Conservation (phyloP, 2,113 vertebrate genomes). For the Engystomops pustulosus region DNA sequence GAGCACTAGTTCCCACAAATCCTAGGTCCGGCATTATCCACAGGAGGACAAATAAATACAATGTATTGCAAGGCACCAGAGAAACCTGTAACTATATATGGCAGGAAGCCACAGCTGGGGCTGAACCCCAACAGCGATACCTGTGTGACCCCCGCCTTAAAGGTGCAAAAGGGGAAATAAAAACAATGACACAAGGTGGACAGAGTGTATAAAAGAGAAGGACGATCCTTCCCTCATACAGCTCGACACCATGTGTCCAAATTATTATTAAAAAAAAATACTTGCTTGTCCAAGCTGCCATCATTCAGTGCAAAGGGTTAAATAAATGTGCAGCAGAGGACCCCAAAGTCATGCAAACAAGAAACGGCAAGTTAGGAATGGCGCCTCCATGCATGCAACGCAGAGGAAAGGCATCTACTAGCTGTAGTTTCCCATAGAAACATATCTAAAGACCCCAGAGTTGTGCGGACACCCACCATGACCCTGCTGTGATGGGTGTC, state of each 20-base stretch:
- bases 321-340: neutral
- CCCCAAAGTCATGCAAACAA: neutral
- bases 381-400: neutral
- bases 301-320: slow-evolving; percentile 35
- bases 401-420: neutral
- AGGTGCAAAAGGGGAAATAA: neutral
- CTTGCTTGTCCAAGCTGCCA: neutral
- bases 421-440: no score
- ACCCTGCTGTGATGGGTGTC: no score
- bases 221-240: neutral
- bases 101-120: neutral
- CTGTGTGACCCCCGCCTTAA: neutral
- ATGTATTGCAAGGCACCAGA: neutral
- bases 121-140: neutral
- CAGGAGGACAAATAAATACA: neutral
- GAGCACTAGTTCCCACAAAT: neutral
- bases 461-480: no score
- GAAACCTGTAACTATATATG: neutral
- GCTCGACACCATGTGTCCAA: neutral
- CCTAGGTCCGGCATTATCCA: neutral
- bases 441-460: no score
- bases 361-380: neutral
- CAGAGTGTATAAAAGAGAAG: neutral
- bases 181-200: neutral
- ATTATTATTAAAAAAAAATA: neutral